Percentiles rank a stretch among this genome's conserved stretches.
Conservation (phyloP, 2,113 vertebrate species). For the Rhinoderma darwinii region DNA sequence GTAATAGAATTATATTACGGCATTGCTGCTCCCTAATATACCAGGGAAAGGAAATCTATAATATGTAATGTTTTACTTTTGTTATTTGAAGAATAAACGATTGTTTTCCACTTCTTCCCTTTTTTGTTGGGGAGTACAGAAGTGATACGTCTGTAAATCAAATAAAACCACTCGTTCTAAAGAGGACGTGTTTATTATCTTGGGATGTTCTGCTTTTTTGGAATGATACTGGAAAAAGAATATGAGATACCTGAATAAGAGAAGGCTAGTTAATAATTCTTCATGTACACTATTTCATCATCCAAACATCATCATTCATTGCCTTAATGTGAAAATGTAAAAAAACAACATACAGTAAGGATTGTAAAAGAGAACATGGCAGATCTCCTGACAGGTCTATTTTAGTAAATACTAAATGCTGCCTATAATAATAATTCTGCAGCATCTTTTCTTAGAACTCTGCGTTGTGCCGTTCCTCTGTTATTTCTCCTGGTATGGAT, state of each 20-base stretch:
- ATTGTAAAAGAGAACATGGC: no score
- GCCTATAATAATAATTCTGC: no score
- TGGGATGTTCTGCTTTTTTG: not conserved
- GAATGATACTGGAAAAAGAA: not conserved
- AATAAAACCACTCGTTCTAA: not conserved
- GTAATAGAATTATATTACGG: no score
- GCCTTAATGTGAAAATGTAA: no score
- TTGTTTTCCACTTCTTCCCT: constrained; percentile 16
- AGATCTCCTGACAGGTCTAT: no score
- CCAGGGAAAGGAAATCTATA: not conserved
- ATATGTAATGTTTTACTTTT: not conserved
- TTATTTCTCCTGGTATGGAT: not conserved
- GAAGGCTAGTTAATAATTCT: not conserved
- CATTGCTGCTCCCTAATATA: no score
- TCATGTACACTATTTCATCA: not conserved
- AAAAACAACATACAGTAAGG: no score
- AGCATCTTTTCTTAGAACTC: not conserved
- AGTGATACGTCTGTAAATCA: not conserved
- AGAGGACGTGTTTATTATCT: not conserved
- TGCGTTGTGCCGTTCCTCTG: not conserved
- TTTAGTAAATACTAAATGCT: no score
- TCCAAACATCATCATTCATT: no score
- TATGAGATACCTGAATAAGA: not conserved
- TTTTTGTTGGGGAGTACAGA: not conserved
- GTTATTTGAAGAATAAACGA: not conserved